Percentiles rank a stretch among this genome's conserved stretches.
Conservation (phyloP, 2,888 invertebrate genomes). For the Reticulitermes lucifugus region DNA sequence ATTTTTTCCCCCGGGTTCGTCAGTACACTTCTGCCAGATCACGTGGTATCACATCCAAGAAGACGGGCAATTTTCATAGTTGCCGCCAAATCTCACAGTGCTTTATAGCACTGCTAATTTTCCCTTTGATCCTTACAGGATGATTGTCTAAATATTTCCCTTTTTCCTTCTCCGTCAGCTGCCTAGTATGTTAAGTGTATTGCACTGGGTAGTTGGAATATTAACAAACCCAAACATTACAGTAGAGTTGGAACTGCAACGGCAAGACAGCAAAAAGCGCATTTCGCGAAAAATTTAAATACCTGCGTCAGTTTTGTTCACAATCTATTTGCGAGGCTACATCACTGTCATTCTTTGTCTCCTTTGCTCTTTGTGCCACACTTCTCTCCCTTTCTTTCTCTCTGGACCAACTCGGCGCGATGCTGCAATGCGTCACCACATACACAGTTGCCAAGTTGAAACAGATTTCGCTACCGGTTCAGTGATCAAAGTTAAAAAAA, state of each 20-base stretch:
- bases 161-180: neutral
- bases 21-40: too few relatives aligned
- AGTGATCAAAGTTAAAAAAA: neutral
- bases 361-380: neutral
- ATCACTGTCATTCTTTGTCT: neutral
- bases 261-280: too few relatives aligned
- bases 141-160: neutral
- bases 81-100: too few relatives aligned
- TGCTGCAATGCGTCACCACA: conserved; percentile 32
- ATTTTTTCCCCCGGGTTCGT: too few relatives aligned
- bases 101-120: too few relatives aligned
- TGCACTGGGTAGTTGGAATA: too few relatives aligned
- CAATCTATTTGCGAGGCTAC: neutral
- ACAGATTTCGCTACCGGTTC: conserved; percentile 10
- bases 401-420: conserved; percentile 27
- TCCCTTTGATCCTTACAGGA: too few relatives aligned
- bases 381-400: neutral
- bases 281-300: neutral
- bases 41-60: too few relatives aligned
- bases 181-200: neutral
- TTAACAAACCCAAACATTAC: too few relatives aligned
- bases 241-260: too few relatives aligned
- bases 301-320: neutral
- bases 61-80: too few relatives aligned
- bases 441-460: conserved; percentile 29